Percentiles rank a stretch among this genome's conserved stretches.
phyloP scores from a whole-genome alignment of 2,888 invertebrate species.

The Machimus atricapillus region DNA sequence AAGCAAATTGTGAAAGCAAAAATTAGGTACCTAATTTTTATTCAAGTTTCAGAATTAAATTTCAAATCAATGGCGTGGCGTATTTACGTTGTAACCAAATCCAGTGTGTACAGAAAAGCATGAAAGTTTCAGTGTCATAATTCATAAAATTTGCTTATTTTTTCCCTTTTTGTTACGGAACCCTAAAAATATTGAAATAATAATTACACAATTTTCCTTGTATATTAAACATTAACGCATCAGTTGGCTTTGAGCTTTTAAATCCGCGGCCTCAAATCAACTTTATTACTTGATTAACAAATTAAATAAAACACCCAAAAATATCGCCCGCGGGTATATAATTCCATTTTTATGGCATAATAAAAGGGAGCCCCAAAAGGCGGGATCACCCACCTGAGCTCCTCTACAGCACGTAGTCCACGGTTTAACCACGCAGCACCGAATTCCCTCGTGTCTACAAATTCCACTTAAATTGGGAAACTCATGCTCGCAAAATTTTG shows the following conservation, averaged over 20 bases:
- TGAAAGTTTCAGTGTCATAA: no score
- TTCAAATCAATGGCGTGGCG: no score
- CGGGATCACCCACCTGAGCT: not conserved
- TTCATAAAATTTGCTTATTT: no score
- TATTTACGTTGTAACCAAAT: no score
- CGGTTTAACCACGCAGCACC: not conserved
- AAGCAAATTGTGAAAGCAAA: no score
- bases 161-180: no score
- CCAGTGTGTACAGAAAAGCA: no score
- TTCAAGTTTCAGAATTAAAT: no score
- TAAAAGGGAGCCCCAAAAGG: not conserved
- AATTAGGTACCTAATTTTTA: no score
- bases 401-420: not conserved
- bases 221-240: not conserved
- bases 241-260: not conserved
- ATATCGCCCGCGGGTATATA: not conserved
- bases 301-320: not conserved
- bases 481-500: not conserved
- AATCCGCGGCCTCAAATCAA: not conserved
- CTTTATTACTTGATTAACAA: not conserved
- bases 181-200: not conserved
- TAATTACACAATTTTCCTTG: not conserved
- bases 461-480: not conserved
- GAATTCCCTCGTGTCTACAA: not conserved
- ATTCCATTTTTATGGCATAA: constrained; percentile 9